phyloP scores from a whole-genome alignment of 2,888 invertebrate species.

The Lycaena phlaeas region DNA sequence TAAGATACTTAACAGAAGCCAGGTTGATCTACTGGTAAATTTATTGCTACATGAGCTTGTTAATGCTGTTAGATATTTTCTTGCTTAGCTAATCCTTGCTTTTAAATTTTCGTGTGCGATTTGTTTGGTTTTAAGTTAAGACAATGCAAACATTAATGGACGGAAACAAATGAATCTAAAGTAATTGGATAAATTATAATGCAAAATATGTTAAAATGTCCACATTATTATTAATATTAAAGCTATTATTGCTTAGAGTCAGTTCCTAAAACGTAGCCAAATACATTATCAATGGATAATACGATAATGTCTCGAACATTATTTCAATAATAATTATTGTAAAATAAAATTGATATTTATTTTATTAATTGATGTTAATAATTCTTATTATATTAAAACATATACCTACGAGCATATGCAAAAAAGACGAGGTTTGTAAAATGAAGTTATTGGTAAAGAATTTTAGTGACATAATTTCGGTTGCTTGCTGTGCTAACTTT shows the following conservation, averaged over 20 bases:
- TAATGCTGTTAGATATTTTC: neutral
- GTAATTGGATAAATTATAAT: too few relatives aligned
- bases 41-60: slow-evolving; percentile 3
- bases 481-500: neutral
- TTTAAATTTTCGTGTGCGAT: neutral
- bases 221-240: neutral
- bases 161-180: too few relatives aligned
- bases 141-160: neutral
- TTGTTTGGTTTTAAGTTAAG: neutral
- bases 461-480: neutral
- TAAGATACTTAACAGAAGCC: too few relatives aligned
- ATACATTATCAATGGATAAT: neutral
- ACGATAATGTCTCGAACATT: too few relatives aligned
- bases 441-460: too few relatives aligned
- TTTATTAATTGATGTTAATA: neutral
- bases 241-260: neutral
- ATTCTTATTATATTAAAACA: too few relatives aligned
- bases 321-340: too few relatives aligned
- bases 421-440: too few relatives aligned
- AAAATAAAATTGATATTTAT: neutral
- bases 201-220: too few relatives aligned
- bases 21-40: too few relatives aligned
- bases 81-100: neutral
- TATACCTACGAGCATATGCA: neutral
- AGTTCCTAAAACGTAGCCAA: slow-evolving; percentile 3